Evolutionary conservation across 1,140 invertebrate genomes (phyloP).

Genomic region (Vanessa atalanta): DNA sequence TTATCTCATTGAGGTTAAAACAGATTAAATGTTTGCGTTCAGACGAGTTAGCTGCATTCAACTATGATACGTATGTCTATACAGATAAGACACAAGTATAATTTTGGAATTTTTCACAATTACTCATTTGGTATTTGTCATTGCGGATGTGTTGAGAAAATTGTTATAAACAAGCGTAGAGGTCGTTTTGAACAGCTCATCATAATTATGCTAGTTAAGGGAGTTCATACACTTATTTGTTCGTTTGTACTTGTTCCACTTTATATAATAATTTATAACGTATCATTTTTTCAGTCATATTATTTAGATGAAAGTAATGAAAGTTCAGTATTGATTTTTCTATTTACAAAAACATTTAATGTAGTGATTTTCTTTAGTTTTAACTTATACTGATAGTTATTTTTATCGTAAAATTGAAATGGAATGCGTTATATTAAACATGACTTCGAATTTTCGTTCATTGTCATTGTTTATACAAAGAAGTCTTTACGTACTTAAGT

Average conservation of each 20-base stretch:
- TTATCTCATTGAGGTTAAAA: conserved; percentile 52
- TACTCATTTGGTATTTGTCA: conserved; percentile 31
- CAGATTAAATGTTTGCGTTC: conserved; percentile 31
- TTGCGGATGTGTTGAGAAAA: conserved; percentile 45
- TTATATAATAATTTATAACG: background rate
- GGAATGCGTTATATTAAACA: too few species aligned
- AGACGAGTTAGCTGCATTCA: background rate
- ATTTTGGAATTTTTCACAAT: conserved; percentile 21
- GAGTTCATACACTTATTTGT: conserved; percentile 30
- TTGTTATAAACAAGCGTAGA: conserved; percentile 53
- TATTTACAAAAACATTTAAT: too few species aligned
- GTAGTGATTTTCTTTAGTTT: too few species aligned
- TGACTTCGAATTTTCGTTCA: background rate
- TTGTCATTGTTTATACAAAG: background rate
- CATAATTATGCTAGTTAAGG: conserved; percentile 25
- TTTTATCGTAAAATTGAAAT: too few species aligned
- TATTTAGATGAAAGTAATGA: too few species aligned
- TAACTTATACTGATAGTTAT: too few species aligned
- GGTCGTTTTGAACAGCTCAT: conserved; percentile 44
- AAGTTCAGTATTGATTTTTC: too few species aligned
- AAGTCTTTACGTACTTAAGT: conserved; percentile 22
- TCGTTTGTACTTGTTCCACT: background rate
- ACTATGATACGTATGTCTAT: conserved; percentile 6
- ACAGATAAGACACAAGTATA: conserved; percentile 3
- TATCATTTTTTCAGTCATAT: background rate